A percentile compares a stretch with the other conserved stretches of the same genome.
Evolutionary conservation across 2,888 invertebrate genomes (phyloP).

Genomic region (Notodonta dromedarius): DNA sequence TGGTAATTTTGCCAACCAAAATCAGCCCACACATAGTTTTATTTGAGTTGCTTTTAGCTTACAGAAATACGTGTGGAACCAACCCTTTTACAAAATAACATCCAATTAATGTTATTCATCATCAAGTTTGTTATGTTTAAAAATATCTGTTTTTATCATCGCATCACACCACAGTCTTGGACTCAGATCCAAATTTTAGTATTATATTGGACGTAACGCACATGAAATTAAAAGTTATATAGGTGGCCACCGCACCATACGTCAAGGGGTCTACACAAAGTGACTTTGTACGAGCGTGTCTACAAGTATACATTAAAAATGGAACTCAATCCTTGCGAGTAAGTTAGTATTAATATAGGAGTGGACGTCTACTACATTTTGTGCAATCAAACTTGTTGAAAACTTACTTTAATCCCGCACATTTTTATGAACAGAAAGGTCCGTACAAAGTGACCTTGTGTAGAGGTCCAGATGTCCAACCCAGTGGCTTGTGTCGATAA

Average conservation of each 20-base stretch:
- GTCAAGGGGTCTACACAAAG: background rate
- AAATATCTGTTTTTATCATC: background rate
- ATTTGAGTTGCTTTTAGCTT: too few relatives aligned
- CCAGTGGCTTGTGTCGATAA: constrained; percentile 47
- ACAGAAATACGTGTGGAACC: too few relatives aligned
- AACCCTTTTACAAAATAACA: too few relatives aligned
- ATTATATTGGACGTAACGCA: constrained; percentile 10
- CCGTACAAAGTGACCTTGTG: background rate
- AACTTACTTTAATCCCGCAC: background rate
- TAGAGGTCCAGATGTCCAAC: constrained; percentile 34
- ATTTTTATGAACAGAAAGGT: background rate
- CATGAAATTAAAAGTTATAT: constrained; percentile 4
- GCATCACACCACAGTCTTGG: background rate
- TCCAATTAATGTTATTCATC: background rate
- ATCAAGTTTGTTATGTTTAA: background rate
- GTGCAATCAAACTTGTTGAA: too few relatives aligned
- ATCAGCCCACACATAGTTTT: too few relatives aligned
- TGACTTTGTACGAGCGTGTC: background rate
- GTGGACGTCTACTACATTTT: too few relatives aligned
- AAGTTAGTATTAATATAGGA: too few relatives aligned
- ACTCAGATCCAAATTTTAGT: background rate
- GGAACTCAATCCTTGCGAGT: background rate
- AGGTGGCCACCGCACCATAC: background rate
- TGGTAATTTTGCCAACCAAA: too few relatives aligned
- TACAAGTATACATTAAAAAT: background rate